Evolutionary conservation across 1,140 invertebrate species (phyloP).

Genomic region (Drosophila chauvacae): DNA sequence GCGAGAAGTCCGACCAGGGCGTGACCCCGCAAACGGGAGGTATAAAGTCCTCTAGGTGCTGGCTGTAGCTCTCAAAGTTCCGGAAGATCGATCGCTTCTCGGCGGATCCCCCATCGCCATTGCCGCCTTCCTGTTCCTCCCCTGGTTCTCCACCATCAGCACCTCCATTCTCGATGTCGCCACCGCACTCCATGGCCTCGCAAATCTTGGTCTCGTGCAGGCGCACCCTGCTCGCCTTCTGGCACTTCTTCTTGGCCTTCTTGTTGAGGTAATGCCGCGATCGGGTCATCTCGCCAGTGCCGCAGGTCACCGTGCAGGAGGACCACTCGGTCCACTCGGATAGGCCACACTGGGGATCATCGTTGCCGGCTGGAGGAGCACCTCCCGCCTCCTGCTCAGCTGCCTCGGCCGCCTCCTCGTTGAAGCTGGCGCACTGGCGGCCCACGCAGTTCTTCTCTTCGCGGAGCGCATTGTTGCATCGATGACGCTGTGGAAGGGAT

Average conservation of each 20-base stretch:
- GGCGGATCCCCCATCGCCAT: conserved; percentile 27
- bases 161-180: conserved; percentile 60
- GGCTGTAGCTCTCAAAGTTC: conserved; percentile 77
- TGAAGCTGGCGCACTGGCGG: conserved; percentile 85
- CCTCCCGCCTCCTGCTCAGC: conserved; percentile 39
- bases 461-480: conserved; percentile 86
- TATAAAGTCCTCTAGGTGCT: conserved; percentile 74
- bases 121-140: conserved; percentile 25
- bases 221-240: conserved; percentile 68
- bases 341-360: conserved; percentile 87
- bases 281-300: conserved; percentile 63
- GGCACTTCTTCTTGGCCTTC: conserved; percentile 79
- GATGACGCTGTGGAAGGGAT: conserved; percentile 54
- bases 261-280: conserved; percentile 70
- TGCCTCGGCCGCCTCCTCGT: conserved; percentile 65
- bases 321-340: conserved; percentile 91
- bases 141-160: conserved; percentile 17
- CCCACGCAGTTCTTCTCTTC: conserved; percentile 86
- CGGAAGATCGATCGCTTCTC: conserved; percentile 70
- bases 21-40: conserved; percentile 88
- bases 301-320: conserved; percentile 89
- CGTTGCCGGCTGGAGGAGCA: conserved; percentile 8
- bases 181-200: conserved; percentile 72
- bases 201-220: conserved; percentile 67
- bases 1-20: conserved; percentile 90